phyloP scores from a whole-genome alignment of 2,888 invertebrate species.

The Hirudinaria manillensis region DNA sequence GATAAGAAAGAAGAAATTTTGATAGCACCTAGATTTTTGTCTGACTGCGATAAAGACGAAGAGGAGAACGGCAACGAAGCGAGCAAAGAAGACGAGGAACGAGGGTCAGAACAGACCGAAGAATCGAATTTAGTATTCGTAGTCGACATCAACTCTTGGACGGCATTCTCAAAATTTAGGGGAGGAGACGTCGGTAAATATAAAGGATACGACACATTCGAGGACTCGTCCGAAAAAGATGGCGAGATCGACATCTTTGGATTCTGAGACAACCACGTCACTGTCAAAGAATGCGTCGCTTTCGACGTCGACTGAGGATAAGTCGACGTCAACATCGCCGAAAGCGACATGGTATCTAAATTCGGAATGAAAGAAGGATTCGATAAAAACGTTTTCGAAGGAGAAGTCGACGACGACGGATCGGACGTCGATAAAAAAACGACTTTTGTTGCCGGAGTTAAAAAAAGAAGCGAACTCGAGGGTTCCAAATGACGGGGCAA shows the following conservation, averaged over 20 bases:
- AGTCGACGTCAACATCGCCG: background rate
- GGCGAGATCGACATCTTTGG: background rate
- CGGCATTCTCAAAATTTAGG: background rate
- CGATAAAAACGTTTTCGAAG: background rate
- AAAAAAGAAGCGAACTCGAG: background rate
- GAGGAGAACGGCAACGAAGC: background rate
- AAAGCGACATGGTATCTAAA: background rate
- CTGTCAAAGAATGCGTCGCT: too few species aligned
- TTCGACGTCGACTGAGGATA: background rate
- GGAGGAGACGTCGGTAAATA: background rate
- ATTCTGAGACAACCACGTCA: background rate
- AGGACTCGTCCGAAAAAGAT: background rate
- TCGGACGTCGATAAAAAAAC: background rate
- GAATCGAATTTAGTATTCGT: background rate
- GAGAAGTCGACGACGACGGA: background rate
- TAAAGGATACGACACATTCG: background rate
- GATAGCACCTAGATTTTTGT: background rate
- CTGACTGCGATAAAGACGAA: background rate
- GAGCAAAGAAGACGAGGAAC: background rate
- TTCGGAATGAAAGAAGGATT: background rate
- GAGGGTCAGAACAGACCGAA: background rate
- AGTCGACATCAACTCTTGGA: background rate
- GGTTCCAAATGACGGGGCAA: background rate
- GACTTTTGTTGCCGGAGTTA: background rate
- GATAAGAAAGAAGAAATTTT: background rate